Evolutionary conservation across 2,888 invertebrate species (phyloP).

Genomic region (Operophtera brumata): DNA sequence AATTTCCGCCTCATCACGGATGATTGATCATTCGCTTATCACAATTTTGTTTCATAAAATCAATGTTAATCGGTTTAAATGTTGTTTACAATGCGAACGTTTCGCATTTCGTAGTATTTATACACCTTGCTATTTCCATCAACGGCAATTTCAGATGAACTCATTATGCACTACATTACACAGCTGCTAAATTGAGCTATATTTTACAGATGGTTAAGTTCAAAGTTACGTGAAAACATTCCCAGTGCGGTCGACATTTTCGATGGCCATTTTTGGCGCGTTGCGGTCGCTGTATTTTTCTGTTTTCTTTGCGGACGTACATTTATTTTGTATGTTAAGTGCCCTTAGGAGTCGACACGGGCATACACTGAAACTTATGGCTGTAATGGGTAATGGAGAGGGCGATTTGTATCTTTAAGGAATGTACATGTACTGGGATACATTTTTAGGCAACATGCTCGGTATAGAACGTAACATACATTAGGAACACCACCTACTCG

Average conservation of each 20-base stretch:
- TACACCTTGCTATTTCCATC: slow-evolving; percentile 16
- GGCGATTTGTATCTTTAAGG: slow-evolving; percentile 8
- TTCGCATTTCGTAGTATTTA: slow-evolving; percentile 5
- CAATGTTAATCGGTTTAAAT: background rate
- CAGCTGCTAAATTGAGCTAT: slow-evolving; percentile 21
- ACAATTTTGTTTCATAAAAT: slow-evolving; percentile 4
- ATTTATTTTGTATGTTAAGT: slow-evolving; percentile 39
- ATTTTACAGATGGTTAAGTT: slow-evolving; percentile 10
- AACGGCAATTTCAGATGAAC: slow-evolving; percentile 25
- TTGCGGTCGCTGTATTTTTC: slow-evolving; percentile 47
- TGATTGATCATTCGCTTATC: background rate
- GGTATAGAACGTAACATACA: background rate
- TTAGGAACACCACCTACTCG: no score
- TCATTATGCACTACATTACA: slow-evolving; percentile 23
- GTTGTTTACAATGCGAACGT: slow-evolving; percentile 2
- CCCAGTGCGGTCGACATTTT: slow-evolving; percentile 26
- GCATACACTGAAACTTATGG: slow-evolving; percentile 15
- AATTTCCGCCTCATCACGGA: background rate
- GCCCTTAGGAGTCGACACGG: slow-evolving; percentile 26
- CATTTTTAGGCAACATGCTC: background rate
- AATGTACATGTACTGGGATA: background rate
- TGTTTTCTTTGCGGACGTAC: slow-evolving; percentile 37
- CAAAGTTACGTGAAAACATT: slow-evolving; percentile 8
- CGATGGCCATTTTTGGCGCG: slow-evolving; percentile 44
- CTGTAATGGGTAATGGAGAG: slow-evolving; percentile 14